A percentile compares a stretch with the other conserved stretches of the same genome.
Conservation (phyloP, 2,888 invertebrate species). For the Alloplasta piceator region DNA sequence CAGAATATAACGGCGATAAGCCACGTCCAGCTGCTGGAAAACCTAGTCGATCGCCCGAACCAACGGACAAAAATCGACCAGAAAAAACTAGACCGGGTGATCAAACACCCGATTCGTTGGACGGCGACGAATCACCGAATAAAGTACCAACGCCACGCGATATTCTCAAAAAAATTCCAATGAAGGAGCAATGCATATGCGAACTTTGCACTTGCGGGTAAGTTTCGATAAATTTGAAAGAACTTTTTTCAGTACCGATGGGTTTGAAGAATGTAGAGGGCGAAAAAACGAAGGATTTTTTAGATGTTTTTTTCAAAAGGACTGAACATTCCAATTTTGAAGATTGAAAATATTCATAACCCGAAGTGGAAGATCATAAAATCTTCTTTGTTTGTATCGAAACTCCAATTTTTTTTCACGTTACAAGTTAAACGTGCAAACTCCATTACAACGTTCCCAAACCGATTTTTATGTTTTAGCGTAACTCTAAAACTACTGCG, state of each 20-base stretch:
- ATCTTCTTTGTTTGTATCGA: too few relatives aligned
- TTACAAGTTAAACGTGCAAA: too few relatives aligned
- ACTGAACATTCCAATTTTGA: too few relatives aligned
- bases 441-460: too few relatives aligned
- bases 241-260: not conserved
- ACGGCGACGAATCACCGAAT: constrained; percentile 72
- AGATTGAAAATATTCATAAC: too few relatives aligned
- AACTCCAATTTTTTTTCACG: too few relatives aligned
- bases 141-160: constrained; percentile 81
- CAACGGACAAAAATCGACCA: constrained; percentile 78
- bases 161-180: constrained; percentile 81
- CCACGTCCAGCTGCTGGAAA: constrained; percentile 72
- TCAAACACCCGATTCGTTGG: constrained; percentile 76
- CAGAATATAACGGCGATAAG: constrained; percentile 57
- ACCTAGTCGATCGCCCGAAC: constrained; percentile 71
- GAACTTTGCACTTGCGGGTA: constrained; percentile 96
- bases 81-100: constrained; percentile 76
- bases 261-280: not conserved
- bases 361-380: too few relatives aligned
- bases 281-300: too few relatives aligned
- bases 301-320: too few relatives aligned
- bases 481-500: too few relatives aligned
- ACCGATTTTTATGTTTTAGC: too few relatives aligned
- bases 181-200: constrained; percentile 93
- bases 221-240: constrained; percentile 79